Conservation (phyloP, 2,797 vertebrate species). For the Cephalopachus bancanus region DNA sequence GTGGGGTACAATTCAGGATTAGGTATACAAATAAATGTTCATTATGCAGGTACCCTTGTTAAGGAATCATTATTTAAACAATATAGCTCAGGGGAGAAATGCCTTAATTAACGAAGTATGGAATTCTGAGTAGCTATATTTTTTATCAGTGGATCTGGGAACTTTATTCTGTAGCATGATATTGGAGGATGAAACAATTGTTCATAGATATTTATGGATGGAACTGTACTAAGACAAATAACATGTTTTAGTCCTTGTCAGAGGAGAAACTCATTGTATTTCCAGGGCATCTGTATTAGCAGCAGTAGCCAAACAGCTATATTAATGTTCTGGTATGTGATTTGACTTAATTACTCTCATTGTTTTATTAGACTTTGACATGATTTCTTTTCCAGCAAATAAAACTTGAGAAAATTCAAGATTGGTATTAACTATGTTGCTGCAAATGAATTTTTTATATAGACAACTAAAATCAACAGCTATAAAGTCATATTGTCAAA, state of each 20-base stretch:
- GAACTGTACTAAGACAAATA: conserved; percentile 61
- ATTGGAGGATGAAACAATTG: not conserved
- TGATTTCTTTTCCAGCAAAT: conserved; percentile 70
- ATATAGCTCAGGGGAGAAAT: not conserved
- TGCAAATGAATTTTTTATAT: conserved; percentile 63
- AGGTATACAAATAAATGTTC: too few species aligned
- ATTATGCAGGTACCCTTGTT: too few species aligned
- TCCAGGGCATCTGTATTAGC: conserved; percentile 59
- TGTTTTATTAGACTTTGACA: conserved; percentile 74
- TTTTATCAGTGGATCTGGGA: conserved; percentile 19
- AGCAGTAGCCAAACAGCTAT: conserved; percentile 18
- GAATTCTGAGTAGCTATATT: not conserved
- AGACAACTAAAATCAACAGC: conserved; percentile 63
- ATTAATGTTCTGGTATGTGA: conserved; percentile 70
- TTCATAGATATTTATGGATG: conserved; percentile 58
- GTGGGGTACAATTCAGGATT: too few species aligned
- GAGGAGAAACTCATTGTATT: conserved; percentile 70
- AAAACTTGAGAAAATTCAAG: conserved; percentile 71
- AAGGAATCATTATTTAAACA: not conserved
- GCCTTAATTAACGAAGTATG: not conserved
- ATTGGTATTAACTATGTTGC: conserved; percentile 37
- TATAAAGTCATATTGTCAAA: conserved; percentile 32
- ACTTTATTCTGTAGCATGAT: not conserved
- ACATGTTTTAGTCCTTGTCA: conserved; percentile 52
- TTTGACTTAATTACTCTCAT: conserved; percentile 77